Conservation (phyloP, 2,888 invertebrate genomes). For the Amiota mariae region DNA sequence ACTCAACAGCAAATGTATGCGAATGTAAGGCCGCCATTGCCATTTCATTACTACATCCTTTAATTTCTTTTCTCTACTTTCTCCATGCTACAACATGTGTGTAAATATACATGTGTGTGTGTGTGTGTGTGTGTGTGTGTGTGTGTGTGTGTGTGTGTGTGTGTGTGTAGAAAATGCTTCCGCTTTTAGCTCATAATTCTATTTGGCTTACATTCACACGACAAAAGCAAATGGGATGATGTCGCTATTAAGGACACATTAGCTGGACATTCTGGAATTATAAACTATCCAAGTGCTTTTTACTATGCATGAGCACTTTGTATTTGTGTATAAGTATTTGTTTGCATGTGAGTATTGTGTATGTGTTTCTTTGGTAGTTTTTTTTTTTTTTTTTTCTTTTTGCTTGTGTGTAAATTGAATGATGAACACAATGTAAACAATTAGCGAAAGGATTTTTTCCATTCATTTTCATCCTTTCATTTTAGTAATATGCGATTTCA, state of each 20-base stretch:
- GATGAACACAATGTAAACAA: slow-evolving; percentile 14
- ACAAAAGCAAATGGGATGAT: slow-evolving; percentile 48
- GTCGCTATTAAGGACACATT: slow-evolving; percentile 66
- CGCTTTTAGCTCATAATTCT: slow-evolving; percentile 62
- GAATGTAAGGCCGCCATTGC: slow-evolving; percentile 40
- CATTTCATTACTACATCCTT: slow-evolving; percentile 29
- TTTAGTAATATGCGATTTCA: no score
- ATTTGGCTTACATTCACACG: slow-evolving; percentile 50
- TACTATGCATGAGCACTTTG: background rate
- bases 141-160: slow-evolving; percentile 27
- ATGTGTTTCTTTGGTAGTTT: background rate
- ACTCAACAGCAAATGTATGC: background rate
- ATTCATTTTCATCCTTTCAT: no score
- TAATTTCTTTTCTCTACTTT: slow-evolving; percentile 49
- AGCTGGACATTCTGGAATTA: slow-evolving; percentile 61
- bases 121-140: slow-evolving; percentile 30
- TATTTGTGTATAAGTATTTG: slow-evolving; percentile 8
- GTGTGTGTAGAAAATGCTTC: slow-evolving; percentile 49
- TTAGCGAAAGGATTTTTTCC: background rate
- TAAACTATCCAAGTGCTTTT: slow-evolving; percentile 36
- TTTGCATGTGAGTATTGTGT: background rate
- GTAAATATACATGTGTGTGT: background rate
- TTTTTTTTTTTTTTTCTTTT: background rate
- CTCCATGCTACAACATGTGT: background rate
- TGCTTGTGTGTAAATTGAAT: slow-evolving; percentile 1